phyloP scores from a whole-genome alignment of 2,888 invertebrate genomes.

The Zaprionus bogoriensis region DNA sequence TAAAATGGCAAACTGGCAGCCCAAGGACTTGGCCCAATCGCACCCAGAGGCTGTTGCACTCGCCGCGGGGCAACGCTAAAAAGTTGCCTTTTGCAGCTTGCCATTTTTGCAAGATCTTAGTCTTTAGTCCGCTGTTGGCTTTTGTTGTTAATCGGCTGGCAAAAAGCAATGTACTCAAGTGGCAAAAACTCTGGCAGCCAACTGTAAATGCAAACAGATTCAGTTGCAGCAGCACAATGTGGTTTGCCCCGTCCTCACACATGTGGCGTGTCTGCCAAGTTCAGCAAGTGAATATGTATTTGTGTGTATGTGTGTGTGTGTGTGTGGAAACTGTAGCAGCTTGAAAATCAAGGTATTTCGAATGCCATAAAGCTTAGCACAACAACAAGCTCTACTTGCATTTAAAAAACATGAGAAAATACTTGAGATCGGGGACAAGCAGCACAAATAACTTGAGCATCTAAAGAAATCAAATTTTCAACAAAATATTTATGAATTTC shows the following conservation, averaged over 20 bases:
- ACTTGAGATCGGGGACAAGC: background rate
- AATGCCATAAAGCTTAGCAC: background rate
- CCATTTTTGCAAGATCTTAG: conserved; percentile 38
- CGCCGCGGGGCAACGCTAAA: background rate
- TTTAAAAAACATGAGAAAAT: background rate
- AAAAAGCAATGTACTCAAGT: conserved; percentile 74
- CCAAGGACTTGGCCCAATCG: conserved; percentile 29
- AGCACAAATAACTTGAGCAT: background rate
- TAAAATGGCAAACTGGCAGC: conserved; percentile 36
- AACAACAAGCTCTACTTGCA: background rate
- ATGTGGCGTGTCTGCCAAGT: background rate
- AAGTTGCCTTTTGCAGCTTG: background rate
- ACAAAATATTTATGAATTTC: background rate
- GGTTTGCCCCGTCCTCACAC: background rate
- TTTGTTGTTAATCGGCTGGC: conserved; percentile 67
- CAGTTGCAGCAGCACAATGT: conserved; percentile 38
- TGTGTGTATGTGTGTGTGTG: no score
- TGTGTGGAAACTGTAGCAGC: background rate
- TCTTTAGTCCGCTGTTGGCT: conserved; percentile 30
- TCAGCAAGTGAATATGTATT: conserved; percentile 8
- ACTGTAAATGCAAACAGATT: conserved; percentile 55
- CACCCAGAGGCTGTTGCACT: background rate
- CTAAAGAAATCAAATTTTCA: background rate
- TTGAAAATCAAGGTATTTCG: background rate
- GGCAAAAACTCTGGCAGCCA: conserved; percentile 63